phyloP scores from a whole-genome alignment of 2,888 invertebrate genomes.

The Graphium colonna region DNA sequence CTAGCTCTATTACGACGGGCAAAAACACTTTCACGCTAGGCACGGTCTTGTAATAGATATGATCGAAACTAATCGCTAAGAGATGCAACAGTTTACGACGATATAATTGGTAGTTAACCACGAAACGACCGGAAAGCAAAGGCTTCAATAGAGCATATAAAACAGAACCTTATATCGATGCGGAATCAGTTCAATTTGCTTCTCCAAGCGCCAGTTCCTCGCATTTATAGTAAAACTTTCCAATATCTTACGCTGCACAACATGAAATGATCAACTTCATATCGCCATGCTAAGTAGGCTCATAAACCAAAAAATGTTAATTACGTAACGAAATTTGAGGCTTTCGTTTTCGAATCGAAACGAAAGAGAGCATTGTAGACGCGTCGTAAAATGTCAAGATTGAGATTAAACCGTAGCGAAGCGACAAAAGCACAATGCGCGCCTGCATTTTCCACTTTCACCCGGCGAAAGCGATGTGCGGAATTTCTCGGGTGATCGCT shows the following conservation, averaged over 20 bases:
- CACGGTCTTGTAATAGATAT: slow-evolving; percentile 40
- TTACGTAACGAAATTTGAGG: slow-evolving; percentile 43
- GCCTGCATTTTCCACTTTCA: slow-evolving; percentile 57
- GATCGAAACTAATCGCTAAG: slow-evolving; percentile 51
- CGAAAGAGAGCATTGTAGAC: slow-evolving; percentile 55
- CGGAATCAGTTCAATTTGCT: slow-evolving; percentile 16
- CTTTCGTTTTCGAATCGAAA: slow-evolving; percentile 62
- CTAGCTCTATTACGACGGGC: slow-evolving; percentile 42
- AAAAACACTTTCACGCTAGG: slow-evolving; percentile 59
- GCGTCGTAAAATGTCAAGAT: slow-evolving; percentile 57
- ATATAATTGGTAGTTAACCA: slow-evolving; percentile 44
- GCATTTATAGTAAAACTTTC: not conserved
- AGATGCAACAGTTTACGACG: slow-evolving; percentile 38
- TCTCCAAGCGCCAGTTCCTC: not conserved
- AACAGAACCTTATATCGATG: slow-evolving; percentile 37
- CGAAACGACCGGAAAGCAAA: slow-evolving; percentile 33
- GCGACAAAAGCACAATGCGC: slow-evolving; percentile 70
- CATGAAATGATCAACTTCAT: not conserved
- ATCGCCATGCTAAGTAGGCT: slow-evolving; percentile 11
- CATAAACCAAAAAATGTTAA: slow-evolving; percentile 28
- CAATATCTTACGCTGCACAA: not conserved
- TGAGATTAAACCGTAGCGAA: slow-evolving; percentile 63
- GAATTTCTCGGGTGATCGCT: slow-evolving; percentile 47
- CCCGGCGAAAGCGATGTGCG: slow-evolving; percentile 48
- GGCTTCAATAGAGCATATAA: slow-evolving; percentile 33